These are phyloP conservation scores for Drosophila multiciliata DNA, from an alignment of 2,888 invertebrate genomes.

Conservation along the genomic window DNA sequence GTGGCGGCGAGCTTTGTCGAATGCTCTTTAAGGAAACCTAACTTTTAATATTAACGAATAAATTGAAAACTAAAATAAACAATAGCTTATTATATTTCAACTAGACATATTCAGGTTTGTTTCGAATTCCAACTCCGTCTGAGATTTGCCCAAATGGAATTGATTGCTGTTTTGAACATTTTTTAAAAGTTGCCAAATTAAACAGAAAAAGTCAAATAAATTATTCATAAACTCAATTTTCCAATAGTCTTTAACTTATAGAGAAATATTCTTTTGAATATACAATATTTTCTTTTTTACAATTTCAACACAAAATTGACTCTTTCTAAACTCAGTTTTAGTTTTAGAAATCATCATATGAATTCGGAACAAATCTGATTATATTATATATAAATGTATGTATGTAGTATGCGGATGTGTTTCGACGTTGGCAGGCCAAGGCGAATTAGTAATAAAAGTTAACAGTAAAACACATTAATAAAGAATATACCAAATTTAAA, in stretches of 20 bases:
- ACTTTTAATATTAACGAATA: conserved; percentile 15
- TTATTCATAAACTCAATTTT: not conserved
- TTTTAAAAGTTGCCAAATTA: conserved; percentile 1
- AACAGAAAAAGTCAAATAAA: not conserved
- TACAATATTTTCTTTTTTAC: not conserved
- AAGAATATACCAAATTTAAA: conserved; percentile 7
- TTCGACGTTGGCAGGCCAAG: conserved; percentile 17
- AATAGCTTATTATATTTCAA: conserved; percentile 13
- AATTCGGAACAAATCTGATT: conserved; percentile 4
- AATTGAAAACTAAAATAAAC: not conserved
- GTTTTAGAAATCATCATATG: not conserved
- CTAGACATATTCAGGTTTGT: conserved; percentile 34
- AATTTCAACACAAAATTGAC: not conserved
- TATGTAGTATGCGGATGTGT: conserved; percentile 10
- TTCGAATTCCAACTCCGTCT: conserved; percentile 2
- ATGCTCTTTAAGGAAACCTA: conserved; percentile 77
- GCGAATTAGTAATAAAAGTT: conserved; percentile 9
- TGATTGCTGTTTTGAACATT: not conserved
- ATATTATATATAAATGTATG: conserved; percentile 4
- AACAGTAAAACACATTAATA: conserved; percentile 6
- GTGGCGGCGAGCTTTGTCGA: conserved; percentile 76
- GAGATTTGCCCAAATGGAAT: not conserved
- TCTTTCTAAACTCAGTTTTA: not conserved
- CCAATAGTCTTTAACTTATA: not conserved
- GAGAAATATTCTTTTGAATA: not conserved